Base-by-base conservation (phyloP, 2,797 vertebrate species). In the Syngnathus acus region DNA sequence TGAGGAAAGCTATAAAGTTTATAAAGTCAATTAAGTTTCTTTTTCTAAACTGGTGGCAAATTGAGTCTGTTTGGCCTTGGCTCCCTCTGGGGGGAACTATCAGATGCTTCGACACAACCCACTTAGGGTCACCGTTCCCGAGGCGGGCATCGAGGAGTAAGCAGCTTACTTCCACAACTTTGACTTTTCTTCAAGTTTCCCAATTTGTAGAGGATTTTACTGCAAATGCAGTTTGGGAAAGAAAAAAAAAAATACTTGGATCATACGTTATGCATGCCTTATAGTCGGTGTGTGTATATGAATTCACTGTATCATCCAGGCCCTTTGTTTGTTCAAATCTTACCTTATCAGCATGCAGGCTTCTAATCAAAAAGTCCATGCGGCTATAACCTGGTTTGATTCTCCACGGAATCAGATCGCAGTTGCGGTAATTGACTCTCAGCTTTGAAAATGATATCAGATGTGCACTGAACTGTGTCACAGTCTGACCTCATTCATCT, bases 21-120 rank as follows among this genome's bases (percentile, higher is more conserved):
- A 84, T 78, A 77, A 85, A 85, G 82, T 86, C 83, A 88, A 88
- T 90, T 84, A 87, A 83, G 76, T 68, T 42, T 68, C 83, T 84
- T 50, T 66, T 83, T 84, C 47, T 64, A 38, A 82, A 82, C 75
- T 76, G 74, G 85, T 83, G 85, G 78, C 80, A 81, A 87, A 87
- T 87, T 78, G 80, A 86, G 83, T 80, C 75, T 40, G 69, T 81
- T 74, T 74, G 74, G 80, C 78, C 43, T 0, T 1, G 2, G 64
- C 45, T 81, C 80, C 82, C 85, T 57, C 43, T 66, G 23, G 79
- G 83, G 82, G 70, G 51, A 61, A 71, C 78, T 74, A 82, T 87
- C 78, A 79, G 80, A 84, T 72, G 79, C 73, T 76, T 72, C 78
- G 85, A 74, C 79, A 73, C 70, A 79, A 69, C 70, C 79, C 68